Evolutionary conservation across 2,797 vertebrate genomes (phyloP).

Genomic region (Leptatherina wallacei): DNA sequence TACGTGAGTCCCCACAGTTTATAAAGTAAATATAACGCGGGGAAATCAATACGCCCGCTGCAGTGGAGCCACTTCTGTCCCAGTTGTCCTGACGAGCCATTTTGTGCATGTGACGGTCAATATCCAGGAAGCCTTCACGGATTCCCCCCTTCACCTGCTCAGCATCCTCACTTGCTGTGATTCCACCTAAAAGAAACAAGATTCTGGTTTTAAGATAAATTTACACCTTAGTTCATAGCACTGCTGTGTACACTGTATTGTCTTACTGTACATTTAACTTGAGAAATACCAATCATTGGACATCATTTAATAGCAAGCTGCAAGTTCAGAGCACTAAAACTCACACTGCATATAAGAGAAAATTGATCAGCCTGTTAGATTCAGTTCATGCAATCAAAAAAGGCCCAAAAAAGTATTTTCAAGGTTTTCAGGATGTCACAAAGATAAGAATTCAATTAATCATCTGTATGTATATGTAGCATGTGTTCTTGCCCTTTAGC

Average conservation of each 20-base stretch:
- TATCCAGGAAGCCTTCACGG: slow-evolving; percentile 78
- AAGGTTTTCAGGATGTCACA: not conserved
- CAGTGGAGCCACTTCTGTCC: slow-evolving; percentile 81
- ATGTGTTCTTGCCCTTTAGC: not conserved
- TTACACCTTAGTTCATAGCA: not conserved
- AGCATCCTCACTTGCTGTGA: slow-evolving; percentile 70
- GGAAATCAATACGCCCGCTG: slow-evolving; percentile 78
- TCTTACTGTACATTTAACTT: not conserved
- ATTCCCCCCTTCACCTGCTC: slow-evolving; percentile 83
- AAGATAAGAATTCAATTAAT: not conserved
- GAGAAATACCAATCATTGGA: not conserved
- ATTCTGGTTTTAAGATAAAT: slow-evolving; percentile 5
- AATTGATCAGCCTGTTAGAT: not conserved
- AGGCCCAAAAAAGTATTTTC: not conserved
- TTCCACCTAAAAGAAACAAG: slow-evolving; percentile 48
- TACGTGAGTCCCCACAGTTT: slow-evolving; percentile 86
- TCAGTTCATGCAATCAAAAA: not conserved
- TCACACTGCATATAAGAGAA: not conserved
- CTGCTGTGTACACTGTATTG: not conserved
- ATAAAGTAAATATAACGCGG: slow-evolving; percentile 82
- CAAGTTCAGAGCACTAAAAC: not conserved
- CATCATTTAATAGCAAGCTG: not conserved
- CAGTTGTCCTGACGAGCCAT: slow-evolving; percentile 76
- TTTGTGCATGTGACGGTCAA: slow-evolving; percentile 83
- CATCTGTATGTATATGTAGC: not conserved